Percentiles rank a stretch among this genome's conserved stretches.
Conservation (phyloP, 2,797 vertebrate genomes). For the Odontamblyopus lacepedii region DNA sequence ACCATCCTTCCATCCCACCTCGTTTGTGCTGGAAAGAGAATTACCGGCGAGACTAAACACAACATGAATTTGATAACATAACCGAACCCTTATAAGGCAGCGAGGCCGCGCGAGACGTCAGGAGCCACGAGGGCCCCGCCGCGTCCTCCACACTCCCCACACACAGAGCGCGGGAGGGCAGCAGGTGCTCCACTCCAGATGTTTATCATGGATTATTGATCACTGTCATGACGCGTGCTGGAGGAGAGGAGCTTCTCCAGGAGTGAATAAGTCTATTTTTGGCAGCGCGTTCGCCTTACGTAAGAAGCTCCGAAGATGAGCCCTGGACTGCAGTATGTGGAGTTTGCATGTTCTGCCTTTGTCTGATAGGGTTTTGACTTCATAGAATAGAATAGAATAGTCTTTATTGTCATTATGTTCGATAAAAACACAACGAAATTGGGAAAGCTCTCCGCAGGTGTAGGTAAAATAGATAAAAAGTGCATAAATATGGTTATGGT, state of each 20-base stretch:
- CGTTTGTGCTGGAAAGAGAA: too few species aligned
- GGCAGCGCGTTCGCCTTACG: not conserved
- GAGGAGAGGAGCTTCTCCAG: not conserved
- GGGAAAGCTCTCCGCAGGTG: too few species aligned
- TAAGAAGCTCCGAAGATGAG: not conserved
- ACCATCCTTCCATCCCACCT: too few species aligned
- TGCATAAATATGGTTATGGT: too few species aligned
- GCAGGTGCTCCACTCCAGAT: not conserved
- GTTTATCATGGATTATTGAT: conserved; percentile 1
- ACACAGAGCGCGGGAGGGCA: not conserved
- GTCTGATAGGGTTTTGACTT: too few species aligned
- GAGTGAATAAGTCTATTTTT: not conserved
- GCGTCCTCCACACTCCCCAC: not conserved
- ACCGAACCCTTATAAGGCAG: not conserved
- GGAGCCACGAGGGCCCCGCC: not conserved
- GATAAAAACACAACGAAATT: too few species aligned
- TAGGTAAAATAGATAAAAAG: too few species aligned
- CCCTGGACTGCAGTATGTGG: too few species aligned
- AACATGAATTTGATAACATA: not conserved
- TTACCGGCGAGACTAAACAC: too few species aligned
- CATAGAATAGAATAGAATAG: too few species aligned
- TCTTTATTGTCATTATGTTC: too few species aligned
- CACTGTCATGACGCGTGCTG: not conserved
- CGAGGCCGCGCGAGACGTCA: too few species aligned
- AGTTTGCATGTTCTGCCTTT: not conserved